Percentiles rank a stretch among this genome's conserved stretches.
Conservation (phyloP, 1,140 invertebrate genomes). For the Drosophila littoralis region DNA sequence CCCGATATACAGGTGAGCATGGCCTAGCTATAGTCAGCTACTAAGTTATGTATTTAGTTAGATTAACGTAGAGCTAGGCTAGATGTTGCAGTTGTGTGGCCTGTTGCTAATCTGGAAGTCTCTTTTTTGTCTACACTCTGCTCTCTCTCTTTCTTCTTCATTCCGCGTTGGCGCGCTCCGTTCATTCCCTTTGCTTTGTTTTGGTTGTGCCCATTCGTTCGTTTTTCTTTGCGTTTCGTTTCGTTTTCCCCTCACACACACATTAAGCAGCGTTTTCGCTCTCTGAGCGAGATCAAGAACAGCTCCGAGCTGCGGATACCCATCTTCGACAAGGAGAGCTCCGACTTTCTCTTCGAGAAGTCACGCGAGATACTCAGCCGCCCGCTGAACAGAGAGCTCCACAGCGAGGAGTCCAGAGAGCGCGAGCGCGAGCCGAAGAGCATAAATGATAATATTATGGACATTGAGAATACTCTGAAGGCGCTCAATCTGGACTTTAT, state of each 20-base stretch:
- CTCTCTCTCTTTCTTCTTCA: constrained; percentile 44
- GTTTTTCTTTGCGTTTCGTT: constrained; percentile 49
- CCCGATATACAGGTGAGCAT: constrained; percentile 92
- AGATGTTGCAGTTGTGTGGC: background rate
- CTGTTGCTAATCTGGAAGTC: constrained; percentile 48
- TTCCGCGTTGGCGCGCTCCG: constrained; percentile 32
- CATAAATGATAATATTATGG: constrained; percentile 81
- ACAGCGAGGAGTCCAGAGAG: constrained; percentile 26
- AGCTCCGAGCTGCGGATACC: constrained; percentile 86
- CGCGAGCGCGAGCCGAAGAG: constrained; percentile 44
- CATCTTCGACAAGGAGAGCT: constrained; percentile 89
- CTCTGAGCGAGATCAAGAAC: constrained; percentile 83
- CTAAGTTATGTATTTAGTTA: background rate
- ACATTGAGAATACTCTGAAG: constrained; percentile 83
- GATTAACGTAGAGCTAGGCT: constrained; percentile 33
- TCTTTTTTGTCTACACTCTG: constrained; percentile 49
- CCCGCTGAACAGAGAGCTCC: constrained; percentile 83
- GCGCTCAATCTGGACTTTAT: constrained; percentile 84
- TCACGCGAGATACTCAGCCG: constrained; percentile 88
- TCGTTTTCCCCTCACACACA: constrained; percentile 12
- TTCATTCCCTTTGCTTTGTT: constrained; percentile 63
- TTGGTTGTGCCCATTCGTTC: constrained; percentile 41
- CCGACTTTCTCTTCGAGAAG: constrained; percentile 90
- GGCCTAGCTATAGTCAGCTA: background rate
- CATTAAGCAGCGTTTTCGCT: constrained; percentile 85